Base-by-base conservation (phyloP, 2,113 vertebrate genomes). In the Vulpes vulpes region DNA sequence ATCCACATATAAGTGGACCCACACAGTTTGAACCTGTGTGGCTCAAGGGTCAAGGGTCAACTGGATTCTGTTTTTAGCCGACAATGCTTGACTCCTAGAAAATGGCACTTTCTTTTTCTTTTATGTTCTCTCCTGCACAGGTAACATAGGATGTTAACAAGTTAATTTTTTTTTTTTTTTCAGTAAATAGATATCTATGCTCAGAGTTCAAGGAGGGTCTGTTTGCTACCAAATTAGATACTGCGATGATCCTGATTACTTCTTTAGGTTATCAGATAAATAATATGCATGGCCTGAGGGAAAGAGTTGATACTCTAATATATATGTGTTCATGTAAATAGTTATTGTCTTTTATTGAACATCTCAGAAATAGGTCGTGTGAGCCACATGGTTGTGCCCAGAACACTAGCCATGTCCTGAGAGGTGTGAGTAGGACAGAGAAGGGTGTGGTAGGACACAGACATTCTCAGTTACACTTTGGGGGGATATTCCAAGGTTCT, bases 401-500 rank as follows among this genome's bases (percentile, higher is more conserved):
- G 23, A 79, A 17, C 1, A 53, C 5, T 20, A 64, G 59, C 12
- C 0, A 22, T 8, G 20, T 85, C 43, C 64, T 53, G 8, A 76
- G 35, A 35, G 3, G 4, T 11, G 23, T 25, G 5, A 91, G 25
- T 6, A 55, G 62, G 8, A 30, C 5, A n/a, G 16, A 35, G 11
- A 4, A 43, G 1, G 4, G 9, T 0, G 1, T 3, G 4, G 8
- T 6, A 22, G 16, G 11, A 7, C n/a, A 3, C 1, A 89, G 30
- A 0, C 3, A 0, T 23, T 32, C 6, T 19, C 15, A 64, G 51
- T 5, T 30, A 17, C 27, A 2, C 30, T 30, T 10, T 5, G 3
- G 5, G 5, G 60, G 30, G 25, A 0, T 5, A 9, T 62, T 16
- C 7, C 65, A 19, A 35, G 3, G 0, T 60, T 11, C 64, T 80